Conservation (phyloP, 1,140 invertebrate species). For the Zaprionus inermis region DNA sequence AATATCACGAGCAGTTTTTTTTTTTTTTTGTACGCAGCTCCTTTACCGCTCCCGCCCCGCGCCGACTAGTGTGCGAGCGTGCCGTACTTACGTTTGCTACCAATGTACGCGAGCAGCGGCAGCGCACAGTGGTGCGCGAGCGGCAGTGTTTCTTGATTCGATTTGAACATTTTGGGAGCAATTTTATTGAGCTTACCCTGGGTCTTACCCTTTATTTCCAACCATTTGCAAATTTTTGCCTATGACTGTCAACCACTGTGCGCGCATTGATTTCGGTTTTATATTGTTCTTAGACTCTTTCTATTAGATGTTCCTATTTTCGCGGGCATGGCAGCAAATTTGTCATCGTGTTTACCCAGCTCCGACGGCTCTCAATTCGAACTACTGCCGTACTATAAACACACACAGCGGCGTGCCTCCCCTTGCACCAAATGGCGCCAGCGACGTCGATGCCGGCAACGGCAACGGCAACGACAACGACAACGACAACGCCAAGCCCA, state of each 20-base stretch:
- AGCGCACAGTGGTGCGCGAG: constrained; percentile 38
- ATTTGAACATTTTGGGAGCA: background rate
- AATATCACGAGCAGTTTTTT: constrained; percentile 46
- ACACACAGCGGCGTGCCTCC: constrained; percentile 15
- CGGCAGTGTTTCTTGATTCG: background rate
- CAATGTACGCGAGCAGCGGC: constrained; percentile 30
- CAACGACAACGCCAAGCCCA: constrained; percentile 47
- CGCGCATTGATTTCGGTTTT: constrained; percentile 54
- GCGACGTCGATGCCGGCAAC: constrained; percentile 27
- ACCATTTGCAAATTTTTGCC: background rate
- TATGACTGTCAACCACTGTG: constrained; percentile 37
- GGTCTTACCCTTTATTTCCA: background rate
- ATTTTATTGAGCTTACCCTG: background rate
- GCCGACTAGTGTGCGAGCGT: background rate
- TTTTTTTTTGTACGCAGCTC: constrained; percentile 45
- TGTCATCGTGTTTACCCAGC: constrained; percentile 48
- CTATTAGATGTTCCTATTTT: constrained; percentile 41
- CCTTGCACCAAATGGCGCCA: constrained; percentile 35
- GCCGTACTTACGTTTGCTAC: constrained; percentile 49
- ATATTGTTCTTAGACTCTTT: constrained; percentile 47
- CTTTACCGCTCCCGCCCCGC: constrained; percentile 15
- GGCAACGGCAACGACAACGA: constrained; percentile 54
- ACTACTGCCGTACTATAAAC: constrained; percentile 18
- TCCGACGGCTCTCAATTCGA: constrained; percentile 17
- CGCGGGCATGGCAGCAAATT: constrained; percentile 52